Evolutionary conservation across 2,797 vertebrate genomes (phyloP), one percentile per base, ranked within the genome.

Genomic region (Rhynchonycteris naso): DNA sequence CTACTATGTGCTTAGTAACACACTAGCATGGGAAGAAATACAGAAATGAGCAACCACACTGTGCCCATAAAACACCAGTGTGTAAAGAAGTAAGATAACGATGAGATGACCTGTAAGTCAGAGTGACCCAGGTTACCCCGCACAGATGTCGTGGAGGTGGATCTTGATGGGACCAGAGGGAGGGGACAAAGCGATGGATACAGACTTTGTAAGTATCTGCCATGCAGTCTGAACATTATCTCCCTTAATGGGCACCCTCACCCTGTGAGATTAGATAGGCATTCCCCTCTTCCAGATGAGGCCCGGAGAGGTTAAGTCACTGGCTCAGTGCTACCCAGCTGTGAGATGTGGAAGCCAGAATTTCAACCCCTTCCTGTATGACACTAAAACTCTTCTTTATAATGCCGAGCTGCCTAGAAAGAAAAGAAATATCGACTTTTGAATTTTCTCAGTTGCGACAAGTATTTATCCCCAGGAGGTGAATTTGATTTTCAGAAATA

Each of bases 401-500:
- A 61, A 35, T 24, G 16, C 58, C 0, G 2, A 21, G 26, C 38
- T 81, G 69, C 38, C 80, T 69, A 0, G 35, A 38, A 35, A 65
- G 26, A 35, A 26, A 68, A n/a, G 52, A 63, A 30, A 50, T 72
- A 93, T 88, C 0, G 0, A 80, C 72, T 90, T 82, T 93, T 69
- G 69, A 88, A 90, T 96, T 79, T 93, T 59, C 93, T 76, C 90
- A n/a, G 78, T 88, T 52, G 43, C 86, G 66, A 43, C 79, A 82
- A 86, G 65, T 83, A 26, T 94, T 86, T 95, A 61, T 83, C 81
- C 50, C 75, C 65, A 95, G 81, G 96, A 92, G 56, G 65, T 86
- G 54, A 91, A 93, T 95, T 86, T 92, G 87, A 94, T 95, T 94
- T 95, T 95, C 78, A 88, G 61, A 90, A 93, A 88, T 9, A 75